These are phyloP conservation scores for Phalanger gymnotis DNA, from an alignment of 2,797 vertebrate species.

Conservation along the genomic window DNA sequence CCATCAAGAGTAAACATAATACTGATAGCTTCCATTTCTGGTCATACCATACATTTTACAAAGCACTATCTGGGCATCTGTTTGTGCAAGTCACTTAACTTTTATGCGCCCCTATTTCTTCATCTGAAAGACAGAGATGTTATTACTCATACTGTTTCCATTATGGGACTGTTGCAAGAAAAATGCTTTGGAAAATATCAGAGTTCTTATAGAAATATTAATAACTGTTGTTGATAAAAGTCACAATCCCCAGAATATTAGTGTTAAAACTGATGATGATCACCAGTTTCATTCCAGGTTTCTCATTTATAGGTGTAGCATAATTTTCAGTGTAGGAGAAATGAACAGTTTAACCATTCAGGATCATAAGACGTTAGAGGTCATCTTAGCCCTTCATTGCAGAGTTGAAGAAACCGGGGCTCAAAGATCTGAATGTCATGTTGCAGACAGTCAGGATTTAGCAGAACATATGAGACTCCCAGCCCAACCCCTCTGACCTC, in stretches of 20 bases:
- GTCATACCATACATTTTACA: not conserved
- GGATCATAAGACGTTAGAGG: not conserved
- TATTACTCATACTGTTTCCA: not conserved
- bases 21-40: not conserved
- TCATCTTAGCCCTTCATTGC: not conserved
- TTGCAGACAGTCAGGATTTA: not conserved
- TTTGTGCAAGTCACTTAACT: not conserved
- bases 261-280: not conserved
- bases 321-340: not conserved
- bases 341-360: not conserved
- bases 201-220: not conserved
- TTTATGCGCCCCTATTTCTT: not conserved
- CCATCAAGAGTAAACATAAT: not conserved
- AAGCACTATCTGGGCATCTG: not conserved
- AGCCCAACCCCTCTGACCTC: not conserved
- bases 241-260: not conserved
- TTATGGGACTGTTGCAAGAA: not conserved
- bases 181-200: not conserved
- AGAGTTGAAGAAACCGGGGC: not conserved
- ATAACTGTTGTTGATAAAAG: not conserved
- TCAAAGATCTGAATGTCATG: not conserved
- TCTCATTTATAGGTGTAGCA: not conserved
- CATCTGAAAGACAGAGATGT: not conserved
- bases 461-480: not conserved
- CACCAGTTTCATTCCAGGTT: not conserved